phyloP scores from a whole-genome alignment of 2,888 invertebrate species.

The Cataglyphis cursor region DNA sequence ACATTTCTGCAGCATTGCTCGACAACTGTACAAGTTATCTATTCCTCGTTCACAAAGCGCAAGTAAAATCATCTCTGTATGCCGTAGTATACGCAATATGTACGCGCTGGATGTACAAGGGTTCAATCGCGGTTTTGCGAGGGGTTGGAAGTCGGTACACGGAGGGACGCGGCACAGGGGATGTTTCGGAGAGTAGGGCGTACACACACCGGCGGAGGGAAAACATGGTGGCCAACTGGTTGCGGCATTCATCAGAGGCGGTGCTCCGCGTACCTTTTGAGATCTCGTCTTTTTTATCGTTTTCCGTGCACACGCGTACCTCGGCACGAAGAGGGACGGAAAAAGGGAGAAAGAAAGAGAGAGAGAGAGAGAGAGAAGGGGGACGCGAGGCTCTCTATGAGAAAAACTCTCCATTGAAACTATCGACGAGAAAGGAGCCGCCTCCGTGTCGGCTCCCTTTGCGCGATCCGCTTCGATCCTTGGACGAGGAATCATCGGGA shows the following conservation, averaged over 20 bases:
- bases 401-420: constrained; percentile 85
- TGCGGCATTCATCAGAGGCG: constrained; percentile 85
- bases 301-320: constrained; percentile 66
- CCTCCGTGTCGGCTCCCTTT: constrained; percentile 81
- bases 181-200: constrained; percentile 74
- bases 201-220: constrained; percentile 72
- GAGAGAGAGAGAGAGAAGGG: constrained; percentile 35
- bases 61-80: constrained; percentile 46
- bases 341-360: constrained; percentile 59
- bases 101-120: constrained; percentile 67
- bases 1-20: constrained; percentile 20
- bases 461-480: constrained; percentile 65
- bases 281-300: constrained; percentile 69
- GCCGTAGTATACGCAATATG: constrained; percentile 35
- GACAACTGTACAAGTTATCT: constrained; percentile 44
- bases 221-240: constrained; percentile 82
- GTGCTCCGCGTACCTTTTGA: constrained; percentile 78
- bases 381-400: constrained; percentile 74
- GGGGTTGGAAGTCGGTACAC: constrained; percentile 73
- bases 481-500: constrained; percentile 64
- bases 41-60: constrained; percentile 34
- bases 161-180: constrained; percentile 69
- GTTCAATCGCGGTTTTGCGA: constrained; percentile 76
- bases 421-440: constrained; percentile 83
- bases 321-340: constrained; percentile 47